Evolutionary conservation across 2,888 invertebrate species (phyloP).

Genomic region (Melikaiella ostensackeni): DNA sequence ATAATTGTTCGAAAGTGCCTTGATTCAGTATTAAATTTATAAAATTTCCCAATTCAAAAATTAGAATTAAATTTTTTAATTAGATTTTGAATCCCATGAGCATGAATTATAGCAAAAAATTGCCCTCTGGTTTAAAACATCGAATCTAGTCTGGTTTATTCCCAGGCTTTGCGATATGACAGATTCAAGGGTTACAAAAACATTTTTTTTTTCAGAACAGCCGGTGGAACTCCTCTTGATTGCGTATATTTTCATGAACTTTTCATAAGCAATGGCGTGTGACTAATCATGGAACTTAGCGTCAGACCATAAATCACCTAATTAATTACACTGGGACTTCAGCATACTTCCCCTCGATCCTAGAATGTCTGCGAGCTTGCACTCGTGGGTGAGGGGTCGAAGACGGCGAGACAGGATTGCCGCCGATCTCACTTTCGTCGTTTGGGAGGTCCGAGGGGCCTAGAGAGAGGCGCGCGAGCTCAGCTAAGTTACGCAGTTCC

Average conservation of each 20-base stretch:
- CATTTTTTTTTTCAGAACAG: background rate
- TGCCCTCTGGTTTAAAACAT: background rate
- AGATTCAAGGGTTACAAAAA: background rate
- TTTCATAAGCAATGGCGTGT: background rate
- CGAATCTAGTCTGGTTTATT: background rate
- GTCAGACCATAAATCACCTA: background rate
- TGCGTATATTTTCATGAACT: background rate
- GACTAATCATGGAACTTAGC: background rate
- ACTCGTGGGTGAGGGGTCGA: no score
- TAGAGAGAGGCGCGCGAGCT: no score
- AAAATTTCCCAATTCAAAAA: background rate
- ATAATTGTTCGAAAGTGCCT: background rate
- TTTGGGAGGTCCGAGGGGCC: no score
- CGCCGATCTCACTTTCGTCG: no score
- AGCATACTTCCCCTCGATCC: no score
- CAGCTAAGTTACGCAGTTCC: no score
- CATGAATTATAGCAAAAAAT: no score
- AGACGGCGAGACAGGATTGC: no score
- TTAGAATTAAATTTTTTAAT: background rate
- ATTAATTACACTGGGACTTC: no score
- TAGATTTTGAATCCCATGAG: no score
- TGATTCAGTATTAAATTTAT: conserved; percentile 18
- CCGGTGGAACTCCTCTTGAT: background rate
- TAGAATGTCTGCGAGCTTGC: no score
- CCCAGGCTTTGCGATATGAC: background rate